phyloP scores from a whole-genome alignment of 2,797 vertebrate species.

The Okamejei kenojei region DNA sequence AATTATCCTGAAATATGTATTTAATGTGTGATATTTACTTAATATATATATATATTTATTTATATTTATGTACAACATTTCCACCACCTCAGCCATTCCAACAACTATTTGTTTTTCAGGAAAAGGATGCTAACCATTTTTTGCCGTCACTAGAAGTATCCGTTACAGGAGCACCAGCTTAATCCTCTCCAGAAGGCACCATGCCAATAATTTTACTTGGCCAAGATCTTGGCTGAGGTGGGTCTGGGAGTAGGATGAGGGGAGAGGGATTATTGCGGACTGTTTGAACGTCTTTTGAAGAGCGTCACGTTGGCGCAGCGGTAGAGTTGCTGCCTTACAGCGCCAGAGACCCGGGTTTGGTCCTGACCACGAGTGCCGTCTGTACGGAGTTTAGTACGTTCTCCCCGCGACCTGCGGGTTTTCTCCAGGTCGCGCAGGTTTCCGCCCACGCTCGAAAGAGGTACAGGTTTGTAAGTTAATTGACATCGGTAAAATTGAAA shows the following conservation, averaged over 20 bases:
- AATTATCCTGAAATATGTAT: constrained; percentile 22
- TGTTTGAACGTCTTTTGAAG: not conserved
- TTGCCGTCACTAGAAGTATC: not conserved
- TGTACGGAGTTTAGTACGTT: too few relatives aligned
- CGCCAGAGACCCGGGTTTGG: too few relatives aligned
- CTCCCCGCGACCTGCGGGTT: too few relatives aligned
- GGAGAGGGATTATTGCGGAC: not conserved
- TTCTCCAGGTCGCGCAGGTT: too few relatives aligned
- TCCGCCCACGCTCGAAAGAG: too few relatives aligned
- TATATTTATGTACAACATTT: not conserved
- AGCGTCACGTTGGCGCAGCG: too few relatives aligned
- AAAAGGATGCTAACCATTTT: not conserved
- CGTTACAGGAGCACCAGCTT: not conserved
- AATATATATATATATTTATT: not conserved
- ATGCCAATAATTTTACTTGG: not conserved
- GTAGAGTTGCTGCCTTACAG: too few relatives aligned
- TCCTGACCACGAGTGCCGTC: too few relatives aligned
- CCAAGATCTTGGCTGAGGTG: not conserved
- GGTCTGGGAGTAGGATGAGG: not conserved
- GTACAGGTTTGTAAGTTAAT: too few relatives aligned
- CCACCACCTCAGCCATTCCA: not conserved
- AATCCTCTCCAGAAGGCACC: not conserved
- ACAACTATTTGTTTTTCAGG: not conserved
- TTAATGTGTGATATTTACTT: not conserved
- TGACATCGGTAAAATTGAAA: too few relatives aligned